phyloP scores from a whole-genome alignment of 2,113 vertebrate genomes.

The Phylloscopus trochilus region DNA sequence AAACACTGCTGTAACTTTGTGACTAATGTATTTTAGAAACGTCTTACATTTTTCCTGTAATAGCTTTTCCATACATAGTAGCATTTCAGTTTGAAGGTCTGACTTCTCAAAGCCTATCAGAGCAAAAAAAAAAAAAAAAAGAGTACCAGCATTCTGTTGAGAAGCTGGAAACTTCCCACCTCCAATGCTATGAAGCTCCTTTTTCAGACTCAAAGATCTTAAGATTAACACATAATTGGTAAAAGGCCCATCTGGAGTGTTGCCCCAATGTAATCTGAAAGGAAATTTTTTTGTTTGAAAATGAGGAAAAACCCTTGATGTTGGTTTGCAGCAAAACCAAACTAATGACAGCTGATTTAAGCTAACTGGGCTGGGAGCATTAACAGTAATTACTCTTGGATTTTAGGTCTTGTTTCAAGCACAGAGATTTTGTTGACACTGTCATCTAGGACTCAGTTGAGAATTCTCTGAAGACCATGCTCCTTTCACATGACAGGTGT shows the following conservation, averaged over 20 bases:
- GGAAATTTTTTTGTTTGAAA: neutral
- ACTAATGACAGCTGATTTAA: neutral
- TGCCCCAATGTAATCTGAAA: neutral
- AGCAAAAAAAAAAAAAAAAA: conserved; percentile 46
- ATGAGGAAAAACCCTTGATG: neutral
- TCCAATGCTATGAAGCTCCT: neutral
- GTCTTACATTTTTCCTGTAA: conserved; percentile 37
- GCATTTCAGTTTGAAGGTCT: conserved; percentile 41
- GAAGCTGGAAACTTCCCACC: conserved; percentile 23
- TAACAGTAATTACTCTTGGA: neutral
- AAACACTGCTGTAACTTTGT: neutral
- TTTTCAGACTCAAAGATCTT: conserved; percentile 1
- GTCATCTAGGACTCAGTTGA: neutral
- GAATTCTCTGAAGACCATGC: neutral
- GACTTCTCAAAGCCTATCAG: conserved; percentile 27
- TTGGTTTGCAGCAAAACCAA: neutral
- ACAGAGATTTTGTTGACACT: neutral
- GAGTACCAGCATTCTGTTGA: neutral
- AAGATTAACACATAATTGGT: neutral
- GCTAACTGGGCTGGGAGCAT: neutral
- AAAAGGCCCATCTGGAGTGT: neutral
- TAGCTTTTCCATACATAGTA: conserved; percentile 58
- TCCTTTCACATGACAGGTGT: neutral
- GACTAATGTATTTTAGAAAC: conserved; percentile 48
- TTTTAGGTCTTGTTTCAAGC: neutral